Evolutionary conservation across 2,888 invertebrate genomes (phyloP), one percentile per base, ranked within the genome.

Genomic region (Dendrolimus pini): DNA sequence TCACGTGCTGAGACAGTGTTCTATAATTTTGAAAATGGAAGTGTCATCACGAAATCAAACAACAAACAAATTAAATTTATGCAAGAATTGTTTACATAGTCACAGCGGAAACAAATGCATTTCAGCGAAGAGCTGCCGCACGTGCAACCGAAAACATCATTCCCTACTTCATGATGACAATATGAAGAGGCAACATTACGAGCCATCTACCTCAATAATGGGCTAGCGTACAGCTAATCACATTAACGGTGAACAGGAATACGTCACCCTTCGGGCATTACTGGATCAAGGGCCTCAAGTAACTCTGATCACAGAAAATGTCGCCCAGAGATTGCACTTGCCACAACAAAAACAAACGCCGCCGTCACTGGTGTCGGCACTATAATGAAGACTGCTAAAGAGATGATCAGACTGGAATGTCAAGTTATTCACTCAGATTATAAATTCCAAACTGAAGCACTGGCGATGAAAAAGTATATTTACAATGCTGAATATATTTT

Each of bases 251-350:
- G 7, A 47, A 47, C 47, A 47, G 10, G 47, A 47, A 10, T 54
- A 58, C 54, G 53, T 58, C 55, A 55, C 10, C 52, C 58, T 60
- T 18, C 56, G 56, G 30, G 56, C 60, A 8, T 56, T 60, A 55
- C 56, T 60, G 10, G 60, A 60, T 56, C 60, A 60, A 52, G 60
- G 60, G 10, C 58, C 60, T 7, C 60, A 58, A 58, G 57, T 54
- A 14, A 57, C 42, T n/a, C 41, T 59, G 41, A 59, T 59, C 14
- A 59, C 59, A 10, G 60, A 58, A 57, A 60, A 60, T 54, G 58
- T 56, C 7, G 59, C 57, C 52, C 60, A 60, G 53, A 41, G 41
- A 12, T 53, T 58, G 42, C 53, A 55, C 14, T 52, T 55, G 18
- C 58, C 58, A 7, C 41, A 53, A 18, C 14, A 53, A 55, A 58